phyloP scores from a whole-genome alignment of 1,140 invertebrate genomes.

The Formica selysi region DNA sequence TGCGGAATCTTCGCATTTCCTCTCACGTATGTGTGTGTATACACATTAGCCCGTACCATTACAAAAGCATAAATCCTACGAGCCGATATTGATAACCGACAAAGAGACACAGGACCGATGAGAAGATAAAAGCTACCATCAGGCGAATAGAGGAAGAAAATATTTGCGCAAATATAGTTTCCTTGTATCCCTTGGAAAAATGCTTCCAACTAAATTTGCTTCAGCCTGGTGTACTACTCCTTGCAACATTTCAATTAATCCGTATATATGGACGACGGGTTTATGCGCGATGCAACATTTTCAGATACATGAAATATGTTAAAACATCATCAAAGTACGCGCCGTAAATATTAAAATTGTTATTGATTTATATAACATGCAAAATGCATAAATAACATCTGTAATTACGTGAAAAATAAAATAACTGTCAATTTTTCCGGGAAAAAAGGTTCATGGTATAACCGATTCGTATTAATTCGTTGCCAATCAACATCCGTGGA shows the following conservation, averaged over 20 bases:
- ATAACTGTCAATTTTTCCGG: neutral
- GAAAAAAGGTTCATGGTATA: neutral
- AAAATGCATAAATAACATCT: conserved; percentile 16
- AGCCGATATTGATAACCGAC: conserved; percentile 41
- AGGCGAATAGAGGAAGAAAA: conserved; percentile 1
- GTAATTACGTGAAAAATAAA: neutral
- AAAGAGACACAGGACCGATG: conserved; percentile 6
- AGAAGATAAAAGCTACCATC: neutral
- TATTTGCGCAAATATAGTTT: conserved; percentile 5
- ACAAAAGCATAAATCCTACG: conserved; percentile 53
- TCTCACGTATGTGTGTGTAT: neutral
- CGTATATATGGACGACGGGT: neutral
- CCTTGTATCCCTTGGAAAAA: neutral
- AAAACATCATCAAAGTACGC: conserved; percentile 21
- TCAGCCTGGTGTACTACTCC: neutral
- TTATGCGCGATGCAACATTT: conserved; percentile 10
- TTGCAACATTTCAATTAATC: neutral
- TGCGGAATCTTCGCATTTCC: neutral
- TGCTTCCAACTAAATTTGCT: conserved; percentile 5
- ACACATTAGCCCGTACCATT: conserved; percentile 40
- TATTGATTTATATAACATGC: conserved; percentile 23
- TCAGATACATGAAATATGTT: neutral
- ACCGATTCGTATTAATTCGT: neutral
- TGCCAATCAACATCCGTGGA: no score
- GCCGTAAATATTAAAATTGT: conserved; percentile 28